Percentiles rank a stretch among this genome's conserved stretches.
Conservation (phyloP, 2,888 invertebrate species). For the Stenotaenia linearis region DNA sequence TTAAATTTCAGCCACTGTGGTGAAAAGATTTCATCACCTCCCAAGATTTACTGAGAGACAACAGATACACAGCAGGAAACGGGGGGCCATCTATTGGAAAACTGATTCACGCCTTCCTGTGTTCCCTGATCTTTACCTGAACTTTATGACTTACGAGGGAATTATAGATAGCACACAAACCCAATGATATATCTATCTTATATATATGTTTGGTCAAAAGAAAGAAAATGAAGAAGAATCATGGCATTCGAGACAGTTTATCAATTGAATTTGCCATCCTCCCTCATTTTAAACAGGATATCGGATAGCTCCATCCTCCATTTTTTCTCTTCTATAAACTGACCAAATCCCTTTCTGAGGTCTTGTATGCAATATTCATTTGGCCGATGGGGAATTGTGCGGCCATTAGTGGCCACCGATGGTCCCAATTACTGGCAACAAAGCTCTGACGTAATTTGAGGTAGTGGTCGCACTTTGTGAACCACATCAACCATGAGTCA, state of each 20-base stretch:
- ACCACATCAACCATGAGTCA: background rate
- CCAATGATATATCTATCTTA: background rate
- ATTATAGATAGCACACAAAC: constrained; percentile 5
- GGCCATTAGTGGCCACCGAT: constrained; percentile 16
- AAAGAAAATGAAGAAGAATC: constrained; percentile 18
- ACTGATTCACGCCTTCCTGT: constrained; percentile 24
- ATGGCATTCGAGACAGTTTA: background rate
- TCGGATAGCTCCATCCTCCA: background rate
- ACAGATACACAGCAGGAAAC: constrained; percentile 1
- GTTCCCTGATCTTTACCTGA: background rate
- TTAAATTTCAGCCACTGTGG: background rate
- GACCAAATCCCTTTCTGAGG: background rate
- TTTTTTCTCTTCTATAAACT: background rate
- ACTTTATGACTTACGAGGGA: constrained; percentile 26
- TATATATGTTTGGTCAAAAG: background rate
- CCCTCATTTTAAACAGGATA: background rate
- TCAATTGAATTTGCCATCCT: constrained; percentile 5
- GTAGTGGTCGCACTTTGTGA: constrained; percentile 1
- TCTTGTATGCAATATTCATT: background rate
- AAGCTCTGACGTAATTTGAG: constrained; percentile 20
- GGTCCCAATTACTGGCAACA: constrained; percentile 11
- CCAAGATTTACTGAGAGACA: background rate
- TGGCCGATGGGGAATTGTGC: background rate
- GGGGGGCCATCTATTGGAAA: background rate
- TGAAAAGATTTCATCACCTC: background rate